Evolutionary conservation across 2,797 vertebrate species (phyloP).

Genomic region (Lophotriccus pileatus): DNA sequence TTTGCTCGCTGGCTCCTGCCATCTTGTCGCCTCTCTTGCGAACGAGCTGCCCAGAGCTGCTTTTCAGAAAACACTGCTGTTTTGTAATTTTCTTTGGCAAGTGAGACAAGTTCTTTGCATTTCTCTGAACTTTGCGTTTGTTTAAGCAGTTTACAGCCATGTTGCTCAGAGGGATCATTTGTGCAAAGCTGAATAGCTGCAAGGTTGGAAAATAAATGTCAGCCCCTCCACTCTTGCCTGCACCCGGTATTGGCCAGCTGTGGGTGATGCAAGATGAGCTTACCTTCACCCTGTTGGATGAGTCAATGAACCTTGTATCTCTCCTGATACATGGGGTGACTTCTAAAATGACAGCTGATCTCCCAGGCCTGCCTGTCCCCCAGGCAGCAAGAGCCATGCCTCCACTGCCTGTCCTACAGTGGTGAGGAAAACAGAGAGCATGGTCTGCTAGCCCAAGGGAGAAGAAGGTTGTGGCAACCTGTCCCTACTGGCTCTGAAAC

Average conservation of each 20-base stretch:
- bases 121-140: slow-evolving; percentile 50
- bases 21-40: background rate
- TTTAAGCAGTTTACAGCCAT: background rate
- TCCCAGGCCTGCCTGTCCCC: background rate
- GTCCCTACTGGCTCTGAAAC: background rate
- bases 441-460: background rate
- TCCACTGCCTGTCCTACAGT: accelerated
- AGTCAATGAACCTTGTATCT: background rate
- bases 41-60: background rate
- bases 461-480: background rate
- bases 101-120: background rate
- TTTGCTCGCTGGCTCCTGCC: background rate
- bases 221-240: background rate
- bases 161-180: background rate
- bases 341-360: background rate
- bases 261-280: background rate
- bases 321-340: background rate
- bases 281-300: background rate
- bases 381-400: background rate
- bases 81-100: slow-evolving; percentile 35
- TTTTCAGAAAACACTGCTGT: background rate
- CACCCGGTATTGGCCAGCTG: background rate
- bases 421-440: background rate
- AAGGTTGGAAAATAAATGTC: background rate
- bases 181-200: background rate